Conservation (phyloP, 2,888 invertebrate genomes). For the Leptinotarsa peninsularis region DNA sequence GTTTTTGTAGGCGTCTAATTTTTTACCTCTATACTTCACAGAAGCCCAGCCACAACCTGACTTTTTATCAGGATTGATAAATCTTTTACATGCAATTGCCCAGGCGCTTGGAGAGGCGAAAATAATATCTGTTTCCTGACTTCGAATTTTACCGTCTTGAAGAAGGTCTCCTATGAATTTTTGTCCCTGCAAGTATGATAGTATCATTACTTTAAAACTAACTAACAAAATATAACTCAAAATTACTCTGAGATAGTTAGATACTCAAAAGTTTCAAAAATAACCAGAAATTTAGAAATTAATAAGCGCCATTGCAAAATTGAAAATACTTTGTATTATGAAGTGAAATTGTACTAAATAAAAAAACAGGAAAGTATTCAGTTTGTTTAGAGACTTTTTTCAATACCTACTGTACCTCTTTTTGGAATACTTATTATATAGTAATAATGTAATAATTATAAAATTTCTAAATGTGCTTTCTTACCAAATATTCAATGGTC, state of each 20-base stretch:
- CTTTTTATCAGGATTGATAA: constrained; percentile 91
- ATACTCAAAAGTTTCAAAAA: too few species aligned
- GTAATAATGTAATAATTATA: too few species aligned
- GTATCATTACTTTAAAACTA: neutral
- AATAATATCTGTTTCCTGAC: constrained; percentile 87
- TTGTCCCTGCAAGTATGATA: constrained; percentile 75
- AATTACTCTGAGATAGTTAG: too few species aligned
- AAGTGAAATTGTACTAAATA: too few species aligned
- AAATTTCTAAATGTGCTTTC: constrained; percentile 35
- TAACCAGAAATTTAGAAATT: too few species aligned
- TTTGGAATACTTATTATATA: too few species aligned
- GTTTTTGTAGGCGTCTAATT: constrained; percentile 89
- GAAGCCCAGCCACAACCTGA: constrained; percentile 96
- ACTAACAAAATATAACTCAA: too few species aligned
- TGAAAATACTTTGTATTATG: too few species aligned
- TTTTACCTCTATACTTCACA: constrained; percentile 87
- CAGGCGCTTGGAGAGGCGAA: constrained; percentile 93
- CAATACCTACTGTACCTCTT: too few species aligned
- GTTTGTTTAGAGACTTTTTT: too few species aligned
- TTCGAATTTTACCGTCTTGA: constrained; percentile 88
- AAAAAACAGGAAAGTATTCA: too few species aligned
- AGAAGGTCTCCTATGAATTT: constrained; percentile 89
- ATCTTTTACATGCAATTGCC: constrained; percentile 92
- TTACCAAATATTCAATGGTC: constrained; percentile 91
- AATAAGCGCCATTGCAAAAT: too few species aligned